Base-by-base conservation (phyloP, 2,797 vertebrate species). In the Lates japonicus region DNA sequence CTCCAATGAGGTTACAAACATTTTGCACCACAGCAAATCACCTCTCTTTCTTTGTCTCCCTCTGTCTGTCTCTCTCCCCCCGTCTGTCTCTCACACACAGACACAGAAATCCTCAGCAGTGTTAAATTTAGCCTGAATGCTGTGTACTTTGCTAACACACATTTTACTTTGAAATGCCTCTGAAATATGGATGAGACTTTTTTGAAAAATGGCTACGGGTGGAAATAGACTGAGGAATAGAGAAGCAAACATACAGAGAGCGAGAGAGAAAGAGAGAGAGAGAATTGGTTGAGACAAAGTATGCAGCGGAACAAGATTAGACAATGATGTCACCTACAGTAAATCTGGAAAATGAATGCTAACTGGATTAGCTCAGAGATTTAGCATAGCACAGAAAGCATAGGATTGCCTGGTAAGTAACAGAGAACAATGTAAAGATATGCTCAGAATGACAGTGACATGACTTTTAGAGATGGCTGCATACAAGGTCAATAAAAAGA, bases 141-240 rank as follows among this genome's bases (percentile, higher is more conserved):
- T 78, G 82, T 81, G 77, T 90, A 80, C 88, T 87, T 91, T 80
- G 71, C 82, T 70, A 87, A 92, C 67, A 90, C 86, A 75, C 80
- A 85, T 89, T 92, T 92, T 83, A 87, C 89, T 89, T 88, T 80
- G 52, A 83, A 91, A 89, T 77, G 60, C 57, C n/a, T 75, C 70
- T 93, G 70, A 92, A 94, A 94, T 89, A 93, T 94, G 84, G 63
- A 94, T 92, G 89, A 89, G 77, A 65, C 33, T 69, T 74, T 82
- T 83, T 83, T 58, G 14, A 33, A 63, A 84, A 81, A 85, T 64
- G 62, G 71, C 77, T 82, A 42, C 4, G 41, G 69, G 77, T 37
- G 58, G 65, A 55, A 59, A 64, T 39, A 58, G 62, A 12, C 35
- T 20, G 31, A 63, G 60, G 20, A 51, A 48, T 55, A 67, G 59